Percentiles rank a stretch among this genome's conserved stretches.
Conservation (phyloP, 2,888 invertebrate genomes). For the Silvanus unidentatus region DNA sequence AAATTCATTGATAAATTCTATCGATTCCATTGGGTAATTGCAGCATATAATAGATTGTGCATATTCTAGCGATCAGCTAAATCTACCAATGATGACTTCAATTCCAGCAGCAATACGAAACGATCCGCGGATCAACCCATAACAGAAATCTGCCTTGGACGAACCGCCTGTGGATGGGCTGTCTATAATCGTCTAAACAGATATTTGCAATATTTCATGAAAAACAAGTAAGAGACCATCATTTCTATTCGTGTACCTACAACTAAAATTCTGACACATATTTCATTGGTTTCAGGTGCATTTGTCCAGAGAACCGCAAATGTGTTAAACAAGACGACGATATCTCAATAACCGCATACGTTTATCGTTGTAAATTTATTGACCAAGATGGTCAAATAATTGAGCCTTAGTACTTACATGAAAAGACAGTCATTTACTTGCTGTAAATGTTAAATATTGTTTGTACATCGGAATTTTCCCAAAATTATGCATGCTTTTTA, state of each 20-base stretch:
- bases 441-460: too few relatives aligned
- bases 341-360: conserved; percentile 54
- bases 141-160: conserved; percentile 17
- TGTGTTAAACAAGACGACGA: conserved; percentile 54
- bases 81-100: too few relatives aligned
- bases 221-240: conserved; percentile 52
- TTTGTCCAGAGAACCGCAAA: conserved; percentile 45
- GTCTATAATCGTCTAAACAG: conserved; percentile 52
- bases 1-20: too few relatives aligned
- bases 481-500: too few relatives aligned
- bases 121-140: not conserved
- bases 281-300: conserved; percentile 53
- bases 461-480: too few relatives aligned
- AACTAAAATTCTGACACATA: too few relatives aligned
- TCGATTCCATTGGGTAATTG: too few relatives aligned
- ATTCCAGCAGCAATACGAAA: too few relatives aligned
- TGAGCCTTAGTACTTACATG: too few relatives aligned
- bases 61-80: too few relatives aligned
- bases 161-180: conserved; percentile 57
- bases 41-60: too few relatives aligned
- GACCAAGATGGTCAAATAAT: conserved; percentile 19
- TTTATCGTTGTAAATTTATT: conserved; percentile 48
- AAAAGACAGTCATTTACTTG: too few relatives aligned
- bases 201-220: conserved; percentile 51
- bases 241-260: conserved; percentile 1